Base-by-base conservation (phyloP, 2,888 invertebrate species). In the Pocota personata region DNA sequence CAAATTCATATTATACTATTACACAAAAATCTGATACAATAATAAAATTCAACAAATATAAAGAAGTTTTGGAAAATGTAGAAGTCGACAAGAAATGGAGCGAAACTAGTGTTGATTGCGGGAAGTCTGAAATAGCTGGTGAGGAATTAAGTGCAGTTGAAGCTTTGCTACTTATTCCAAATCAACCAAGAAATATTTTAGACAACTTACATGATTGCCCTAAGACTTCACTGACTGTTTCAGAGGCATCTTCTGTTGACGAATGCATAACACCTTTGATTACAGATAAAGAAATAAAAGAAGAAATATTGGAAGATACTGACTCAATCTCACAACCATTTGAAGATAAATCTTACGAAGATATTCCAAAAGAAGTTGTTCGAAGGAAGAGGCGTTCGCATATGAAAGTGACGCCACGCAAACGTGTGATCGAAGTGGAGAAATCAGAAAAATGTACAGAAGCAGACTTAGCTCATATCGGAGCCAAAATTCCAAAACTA, bases 381-480 rank as follows among this genome's bases (percentile, higher is more conserved):
- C 80, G 88, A 16, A 88, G 87, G 62, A 87, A 89, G 75, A 87
- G 89, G 12, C 88, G 89, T 21, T 83, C 87, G 0, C 89, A 88
- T 52, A 87, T 89, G 73, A 90, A 90, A 88, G 86, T 88, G 16
- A 89, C 89, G 30, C 89, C 89, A 14, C 88, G 89, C 7, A 89
- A 89, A 62, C 87, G 89, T 43, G 71, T 87, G n/a, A 78, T 73
- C 1, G 76, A 76, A 8, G 35, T 35, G 7, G 14, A 6, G 10
- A 40, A 43, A 32, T 2, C 10, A 16, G 77, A 62, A 10, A 46
- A 48, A 64, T 16, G 0, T 5, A 0, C 1, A 14, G 72, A 57
- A 50, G 16, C 10, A n/a, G 40, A 27, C 7, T 40, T 32, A 21
- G 19, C 24, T 12, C 52, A 66, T 30, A 43, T 21, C 16, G 30